Percentiles rank a stretch among this genome's conserved stretches.
These are phyloP conservation scores for Saccostrea cuccullata DNA, from an alignment of 1,140 invertebrate species.

Conservation along the genomic window DNA sequence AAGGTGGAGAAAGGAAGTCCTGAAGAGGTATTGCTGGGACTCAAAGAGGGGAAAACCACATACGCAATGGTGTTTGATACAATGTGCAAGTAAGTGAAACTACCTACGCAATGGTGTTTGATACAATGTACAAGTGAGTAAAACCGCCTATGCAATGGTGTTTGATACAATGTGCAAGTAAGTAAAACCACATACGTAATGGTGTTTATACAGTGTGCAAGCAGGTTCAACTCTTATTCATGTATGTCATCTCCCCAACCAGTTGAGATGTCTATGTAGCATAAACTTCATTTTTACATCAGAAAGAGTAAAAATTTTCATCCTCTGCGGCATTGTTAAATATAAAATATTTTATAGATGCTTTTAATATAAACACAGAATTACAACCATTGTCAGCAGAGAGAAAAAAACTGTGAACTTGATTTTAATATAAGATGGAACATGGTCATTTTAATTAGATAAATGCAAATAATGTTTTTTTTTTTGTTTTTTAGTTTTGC, in stretches of 20 bases:
- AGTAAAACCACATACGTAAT: no score
- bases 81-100: constrained; percentile 79
- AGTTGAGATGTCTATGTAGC: no score
- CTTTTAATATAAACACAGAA: no score
- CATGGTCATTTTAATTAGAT: not conserved
- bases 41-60: constrained; percentile 77
- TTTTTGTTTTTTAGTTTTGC: constrained; percentile 73
- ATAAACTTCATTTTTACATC: no score
- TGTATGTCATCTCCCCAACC: not conserved
- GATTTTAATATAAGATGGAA: not conserved
- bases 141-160: constrained; percentile 78
- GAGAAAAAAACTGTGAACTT: not conserved
- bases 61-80: constrained; percentile 79
- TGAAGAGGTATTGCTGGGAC: constrained; percentile 77
- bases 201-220: no score
- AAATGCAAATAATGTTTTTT: constrained; percentile 1
- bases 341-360: no score
- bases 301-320: no score
- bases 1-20: constrained; percentile 75
- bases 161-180: constrained; percentile 79
- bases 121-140: no score
- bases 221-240: constrained; percentile 49
- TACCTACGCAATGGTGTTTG: no score
- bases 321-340: no score
- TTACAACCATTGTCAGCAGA: no score